These are phyloP conservation scores for Limnephilus marmoratus DNA, from an alignment of 2,888 invertebrate genomes.

Conservation along the genomic window DNA sequence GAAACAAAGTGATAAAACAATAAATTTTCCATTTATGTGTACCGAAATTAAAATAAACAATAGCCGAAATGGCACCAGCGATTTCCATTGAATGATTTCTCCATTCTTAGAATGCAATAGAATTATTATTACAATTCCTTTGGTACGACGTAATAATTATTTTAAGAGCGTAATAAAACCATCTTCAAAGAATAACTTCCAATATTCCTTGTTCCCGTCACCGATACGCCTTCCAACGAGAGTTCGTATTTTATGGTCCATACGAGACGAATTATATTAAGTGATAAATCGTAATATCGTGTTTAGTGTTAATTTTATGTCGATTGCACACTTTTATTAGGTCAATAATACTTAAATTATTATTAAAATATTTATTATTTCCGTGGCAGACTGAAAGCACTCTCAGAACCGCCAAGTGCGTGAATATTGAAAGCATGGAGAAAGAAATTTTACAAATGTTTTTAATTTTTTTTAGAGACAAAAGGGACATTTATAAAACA, in stretches of 20 bases:
- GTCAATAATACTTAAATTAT: not conserved
- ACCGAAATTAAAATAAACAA: no score
- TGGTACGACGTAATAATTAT: not conserved
- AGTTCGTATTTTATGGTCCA: not conserved
- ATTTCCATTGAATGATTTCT: not conserved
- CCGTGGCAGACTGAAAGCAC: not conserved
- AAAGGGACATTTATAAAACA: no score
- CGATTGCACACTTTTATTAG: not conserved
- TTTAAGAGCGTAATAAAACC: not conserved
- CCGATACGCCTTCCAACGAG: not conserved
- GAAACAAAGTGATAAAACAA: no score
- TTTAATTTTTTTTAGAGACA: no score
- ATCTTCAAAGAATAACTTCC: not conserved
- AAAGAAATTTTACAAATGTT: not conserved
- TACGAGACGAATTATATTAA: not conserved
- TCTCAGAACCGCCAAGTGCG: not conserved
- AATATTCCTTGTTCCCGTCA: not conserved
- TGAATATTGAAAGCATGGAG: not conserved
- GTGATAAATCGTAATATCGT: not conserved
- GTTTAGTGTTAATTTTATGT: not conserved
- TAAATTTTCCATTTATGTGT: no score
- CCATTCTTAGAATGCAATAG: not conserved
- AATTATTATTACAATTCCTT: not conserved
- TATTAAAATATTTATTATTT: not conserved
- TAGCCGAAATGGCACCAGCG: not conserved